Percentiles rank a stretch among this genome's conserved stretches.
Evolutionary conservation across 2,113 vertebrate species (phyloP).

Genomic region (Xenopus tropicalis): DNA sequence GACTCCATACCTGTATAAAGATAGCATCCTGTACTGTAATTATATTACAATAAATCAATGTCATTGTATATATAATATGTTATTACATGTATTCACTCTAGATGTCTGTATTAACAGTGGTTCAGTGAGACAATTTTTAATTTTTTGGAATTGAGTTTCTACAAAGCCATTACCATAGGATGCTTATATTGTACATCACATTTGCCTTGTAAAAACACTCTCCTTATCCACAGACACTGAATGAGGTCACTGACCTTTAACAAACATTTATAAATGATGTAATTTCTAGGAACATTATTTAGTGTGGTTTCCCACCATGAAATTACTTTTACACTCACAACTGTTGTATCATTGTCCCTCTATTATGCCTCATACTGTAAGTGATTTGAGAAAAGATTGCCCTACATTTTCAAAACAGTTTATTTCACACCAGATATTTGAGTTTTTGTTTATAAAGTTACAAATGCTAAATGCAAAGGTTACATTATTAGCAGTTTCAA

Average conservation of each 20-base stretch:
- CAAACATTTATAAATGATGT: slow-evolving; percentile 5
- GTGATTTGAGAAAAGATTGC: slow-evolving; percentile 27
- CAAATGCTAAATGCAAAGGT: slow-evolving; percentile 11
- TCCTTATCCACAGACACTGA: not conserved
- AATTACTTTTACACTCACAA: not conserved
- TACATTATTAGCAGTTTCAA: not conserved
- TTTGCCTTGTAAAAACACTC: not conserved
- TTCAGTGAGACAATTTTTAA: not conserved
- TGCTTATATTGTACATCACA: not conserved
- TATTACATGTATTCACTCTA: too few species aligned
- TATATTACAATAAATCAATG: too few species aligned
- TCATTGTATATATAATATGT: too few species aligned
- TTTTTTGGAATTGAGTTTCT: not conserved
- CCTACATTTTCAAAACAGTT: slow-evolving; percentile 24
- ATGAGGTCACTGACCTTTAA: not conserved
- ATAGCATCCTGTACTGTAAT: too few species aligned
- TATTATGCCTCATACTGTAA: slow-evolving; percentile 8
- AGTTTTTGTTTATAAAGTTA: slow-evolving; percentile 21
- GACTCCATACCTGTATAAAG: too few species aligned
- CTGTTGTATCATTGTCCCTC: not conserved
- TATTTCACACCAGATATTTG: slow-evolving; percentile 19
- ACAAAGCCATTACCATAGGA: not conserved
- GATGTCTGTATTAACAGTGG: too few species aligned
- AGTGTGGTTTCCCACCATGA: slow-evolving; percentile 11
- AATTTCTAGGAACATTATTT: slow-evolving; percentile 3